A percentile compares a stretch with the other conserved stretches of the same genome.
These are phyloP conservation scores for Megalurothrips usitatus DNA, from an alignment of 2,888 invertebrate species.

Conservation along the genomic window DNA sequence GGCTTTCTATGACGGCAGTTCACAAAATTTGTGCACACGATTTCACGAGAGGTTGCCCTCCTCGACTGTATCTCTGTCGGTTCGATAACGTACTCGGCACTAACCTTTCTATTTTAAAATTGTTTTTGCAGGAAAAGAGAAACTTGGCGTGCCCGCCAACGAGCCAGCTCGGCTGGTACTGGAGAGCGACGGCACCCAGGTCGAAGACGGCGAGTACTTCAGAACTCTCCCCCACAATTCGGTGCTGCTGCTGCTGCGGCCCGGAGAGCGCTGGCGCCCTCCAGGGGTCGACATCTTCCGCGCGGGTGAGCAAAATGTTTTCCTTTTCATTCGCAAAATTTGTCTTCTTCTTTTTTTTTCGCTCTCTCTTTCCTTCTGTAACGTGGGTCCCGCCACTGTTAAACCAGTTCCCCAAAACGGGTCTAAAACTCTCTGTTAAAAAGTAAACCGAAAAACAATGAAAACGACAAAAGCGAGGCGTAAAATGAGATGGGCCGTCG, in stretches of 20 bases:
- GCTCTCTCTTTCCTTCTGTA: slow-evolving; percentile 19
- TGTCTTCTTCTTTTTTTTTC: slow-evolving; percentile 31
- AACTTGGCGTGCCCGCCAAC: slow-evolving; percentile 77
- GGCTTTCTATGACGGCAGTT: too few relatives aligned
- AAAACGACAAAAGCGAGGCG: not conserved
- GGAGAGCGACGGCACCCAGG: slow-evolving; percentile 94
- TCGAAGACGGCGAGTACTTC: slow-evolving; percentile 95
- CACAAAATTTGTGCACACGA: too few relatives aligned
- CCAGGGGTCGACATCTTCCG: slow-evolving; percentile 91
- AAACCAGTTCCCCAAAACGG: not conserved
- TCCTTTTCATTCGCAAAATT: slow-evolving; percentile 27
- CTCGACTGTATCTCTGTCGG: too few relatives aligned
- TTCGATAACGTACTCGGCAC: too few relatives aligned
- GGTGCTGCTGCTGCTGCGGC: slow-evolving; percentile 79
- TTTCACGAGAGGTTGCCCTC: too few relatives aligned
- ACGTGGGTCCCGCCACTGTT: not conserved
- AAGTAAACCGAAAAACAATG: too few relatives aligned
- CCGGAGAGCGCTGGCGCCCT: slow-evolving; percentile 89
- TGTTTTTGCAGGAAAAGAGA: slow-evolving; percentile 69
- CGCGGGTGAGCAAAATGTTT: slow-evolving; percentile 62
- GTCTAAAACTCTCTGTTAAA: not conserved
- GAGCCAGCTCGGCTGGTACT: slow-evolving; percentile 87
- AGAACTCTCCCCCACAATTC: slow-evolving; percentile 88
- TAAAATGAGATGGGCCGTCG: not conserved
- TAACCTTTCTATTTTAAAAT: slow-evolving; percentile 27